Evolutionary conservation across 2,888 invertebrate genomes (phyloP), one percentile per base, ranked within the genome.

Genomic region (Chironomus tentans): DNA sequence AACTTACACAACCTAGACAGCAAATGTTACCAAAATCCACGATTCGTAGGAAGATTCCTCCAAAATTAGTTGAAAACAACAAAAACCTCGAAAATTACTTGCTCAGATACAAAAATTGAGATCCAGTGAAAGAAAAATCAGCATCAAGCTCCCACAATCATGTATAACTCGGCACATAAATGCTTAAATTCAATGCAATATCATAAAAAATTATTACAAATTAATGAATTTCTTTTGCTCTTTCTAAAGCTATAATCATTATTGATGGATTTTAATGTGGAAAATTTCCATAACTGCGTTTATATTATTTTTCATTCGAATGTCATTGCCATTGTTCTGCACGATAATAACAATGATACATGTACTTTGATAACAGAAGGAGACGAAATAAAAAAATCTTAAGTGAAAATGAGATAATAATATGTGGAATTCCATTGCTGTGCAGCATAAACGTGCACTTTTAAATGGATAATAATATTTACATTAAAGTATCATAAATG

Each of bases 401-500:
- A 56, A 13, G 65, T 22, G 65, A 65, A n/a, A 65, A 65, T 65
- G 22, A 65, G 65, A 65, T 24, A 65, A 65, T 12, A 24, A 65
- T 56, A 56, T 15, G 18, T 24, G 65, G 12, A 18, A 65, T 65
- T 65, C 18, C 13, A 65, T 65, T 65, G 38, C 10, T 38, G 22
- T 65, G 65, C 65, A 65, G n/a, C 18, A 56, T 15, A 56, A 56
- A 56, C 38, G 38, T 38, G 38, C 38, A 38, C 1, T 38, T 38
- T 56, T 56, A 56, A 15, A 56, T 24, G 13, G 21, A 65, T 65
- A 24, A 65, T 65, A 24, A 24, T 21, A 65, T 65, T 65, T 65
- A 65, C 65, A 65, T 65, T 21, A 65, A 18, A 21, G 65, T 22
- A 65, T 65, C 65, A 65, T 65, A 65, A 65, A 65, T 65, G 24